Base-by-base conservation (phyloP, 2,113 vertebrate genomes). In the Thalassarche chlororhynchos region DNA sequence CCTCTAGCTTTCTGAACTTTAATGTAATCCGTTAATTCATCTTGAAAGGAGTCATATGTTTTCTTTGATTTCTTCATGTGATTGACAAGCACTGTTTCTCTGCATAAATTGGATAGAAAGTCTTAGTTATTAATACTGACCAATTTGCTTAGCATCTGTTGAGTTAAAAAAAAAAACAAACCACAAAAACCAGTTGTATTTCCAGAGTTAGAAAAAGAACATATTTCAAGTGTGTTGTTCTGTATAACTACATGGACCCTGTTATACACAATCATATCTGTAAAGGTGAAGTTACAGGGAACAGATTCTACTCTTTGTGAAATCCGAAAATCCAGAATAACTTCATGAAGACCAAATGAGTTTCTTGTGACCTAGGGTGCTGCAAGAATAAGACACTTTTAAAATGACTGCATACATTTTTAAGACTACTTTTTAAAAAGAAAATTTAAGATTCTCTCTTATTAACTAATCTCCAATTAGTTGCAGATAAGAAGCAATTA, bases 1-100 rank as follows among this genome's bases (percentile, higher is more conserved):
- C 97, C 98, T 82, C 98, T 97, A 61, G 98, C 98, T 95, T 98
- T 98, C 94, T 99, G 99, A 18, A 98, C 98, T 98, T 98, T 96
- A 86, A 98, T 98, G 90, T 99, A 99, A 96, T 99, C 98, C 19
- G 97, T 98, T 79, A 99, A 97, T 94, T 99, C 98, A 72, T 99
- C 98, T 97, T 99, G 98, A 95, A 98, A 99, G 51, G 98, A 99
- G 92, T 87, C 88, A 78, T 98, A 98, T 38, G 95, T 97, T 95
- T 99, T 99, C 88, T 98, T 98, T 72, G 98, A 97, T 84, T 98
- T 98, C 93, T 98, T 98, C 84, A 90, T 96, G 42, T 98, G 93
- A 55, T 97, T 97, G 14, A 90, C 81, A 58, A 98, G 97, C 51
- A 97, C 98, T 86, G 91, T 98, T 98, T 99, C 98, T 98, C 99